Percentiles rank a stretch among this genome's conserved stretches.
phyloP scores from a whole-genome alignment of 2,113 vertebrate species.

The Crotalus horridus region DNA sequence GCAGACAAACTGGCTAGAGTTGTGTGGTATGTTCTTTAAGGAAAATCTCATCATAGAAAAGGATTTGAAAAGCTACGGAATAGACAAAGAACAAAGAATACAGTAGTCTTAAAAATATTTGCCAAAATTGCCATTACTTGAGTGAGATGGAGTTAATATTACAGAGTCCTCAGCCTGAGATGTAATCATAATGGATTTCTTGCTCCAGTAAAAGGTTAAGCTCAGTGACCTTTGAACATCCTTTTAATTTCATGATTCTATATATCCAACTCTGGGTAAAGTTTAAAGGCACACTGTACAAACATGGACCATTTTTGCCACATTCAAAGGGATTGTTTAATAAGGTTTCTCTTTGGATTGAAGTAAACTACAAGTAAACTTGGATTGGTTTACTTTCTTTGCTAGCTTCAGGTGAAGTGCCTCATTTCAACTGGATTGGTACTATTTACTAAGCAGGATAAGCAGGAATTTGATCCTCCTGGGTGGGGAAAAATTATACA shows the following conservation, averaged over 20 bases:
- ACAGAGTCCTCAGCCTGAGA: background rate
- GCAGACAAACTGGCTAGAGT: background rate
- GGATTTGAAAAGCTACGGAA: background rate
- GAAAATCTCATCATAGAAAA: background rate
- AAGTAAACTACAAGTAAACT: slow-evolving; percentile 27
- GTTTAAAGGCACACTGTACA: background rate
- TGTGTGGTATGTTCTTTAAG: background rate
- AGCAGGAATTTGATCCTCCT: slow-evolving; percentile 23
- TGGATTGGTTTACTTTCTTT: slow-evolving; percentile 7
- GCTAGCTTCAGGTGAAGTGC: slow-evolving; percentile 30
- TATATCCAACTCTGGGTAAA: background rate
- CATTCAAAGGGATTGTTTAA: background rate
- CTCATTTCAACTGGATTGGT: slow-evolving; percentile 31
- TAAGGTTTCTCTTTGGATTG: slow-evolving; percentile 12
- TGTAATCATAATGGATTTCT: background rate
- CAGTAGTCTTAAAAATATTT: background rate
- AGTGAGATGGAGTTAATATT: background rate
- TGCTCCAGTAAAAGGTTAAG: slow-evolving; percentile 12
- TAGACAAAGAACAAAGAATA: background rate
- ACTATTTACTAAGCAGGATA: slow-evolving; percentile 23
- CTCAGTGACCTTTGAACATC: background rate
- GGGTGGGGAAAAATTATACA: slow-evolving; percentile 14
- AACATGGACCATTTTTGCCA: background rate
- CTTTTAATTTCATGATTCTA: background rate
- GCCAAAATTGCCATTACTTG: slow-evolving; percentile 3